Conservation (phyloP, 2,888 invertebrate genomes). For the Rhyacophila evoluta region DNA sequence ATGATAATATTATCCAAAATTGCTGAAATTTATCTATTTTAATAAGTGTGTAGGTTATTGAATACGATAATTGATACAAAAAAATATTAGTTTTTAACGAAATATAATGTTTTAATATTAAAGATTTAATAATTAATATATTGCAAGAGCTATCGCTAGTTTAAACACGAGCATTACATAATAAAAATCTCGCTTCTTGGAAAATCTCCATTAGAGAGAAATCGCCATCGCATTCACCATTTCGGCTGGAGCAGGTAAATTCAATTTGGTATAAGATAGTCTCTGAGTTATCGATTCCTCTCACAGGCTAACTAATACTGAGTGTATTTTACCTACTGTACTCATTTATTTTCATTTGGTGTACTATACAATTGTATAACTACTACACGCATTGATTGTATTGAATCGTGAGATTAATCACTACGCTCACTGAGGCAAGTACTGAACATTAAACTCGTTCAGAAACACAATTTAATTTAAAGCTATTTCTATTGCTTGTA, state of each 20-base stretch:
- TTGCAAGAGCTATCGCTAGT: no score
- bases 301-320: neutral
- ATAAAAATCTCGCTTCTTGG: neutral
- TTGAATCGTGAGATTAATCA: neutral
- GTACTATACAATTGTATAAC: neutral
- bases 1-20: no score
- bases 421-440: neutral
- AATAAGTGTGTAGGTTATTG: no score
- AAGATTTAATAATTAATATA: no score
- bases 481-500: neutral
- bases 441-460: neutral
- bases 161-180: no score
- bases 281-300: neutral
- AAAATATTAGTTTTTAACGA: no score
- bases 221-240: neutral
- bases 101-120: no score
- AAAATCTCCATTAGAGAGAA: neutral
- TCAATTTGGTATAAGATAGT: conserved; percentile 7
- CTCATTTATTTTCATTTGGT: neutral
- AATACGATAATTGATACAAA: no score
- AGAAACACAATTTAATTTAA: neutral
- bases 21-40: no score
- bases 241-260: neutral
- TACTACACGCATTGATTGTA: neutral
- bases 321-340: neutral